A percentile compares a stretch with the other conserved stretches of the same genome.
phyloP scores from a whole-genome alignment of 2,797 vertebrate genomes.

The Bufotes viridis region DNA sequence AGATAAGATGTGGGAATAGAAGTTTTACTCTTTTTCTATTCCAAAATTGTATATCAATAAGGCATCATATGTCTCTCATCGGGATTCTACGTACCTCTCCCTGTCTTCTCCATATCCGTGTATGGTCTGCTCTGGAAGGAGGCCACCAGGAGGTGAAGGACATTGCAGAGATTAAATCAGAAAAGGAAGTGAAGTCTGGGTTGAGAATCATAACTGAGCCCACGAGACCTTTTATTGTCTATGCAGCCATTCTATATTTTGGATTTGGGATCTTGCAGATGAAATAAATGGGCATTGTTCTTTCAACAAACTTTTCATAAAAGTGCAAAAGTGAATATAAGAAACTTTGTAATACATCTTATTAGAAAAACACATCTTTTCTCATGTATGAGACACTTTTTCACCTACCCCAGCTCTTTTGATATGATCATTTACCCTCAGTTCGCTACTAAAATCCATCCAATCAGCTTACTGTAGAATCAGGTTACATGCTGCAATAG shows the following conservation, averaged over 20 bases:
- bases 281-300: no score
- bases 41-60: neutral
- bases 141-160: conserved; percentile 10
- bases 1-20: neutral
- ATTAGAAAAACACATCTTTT: no score
- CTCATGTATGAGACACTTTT: no score
- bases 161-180: neutral
- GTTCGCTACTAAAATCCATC: no score
- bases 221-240: neutral
- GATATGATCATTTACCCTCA: no score
- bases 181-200: conserved; percentile 14
- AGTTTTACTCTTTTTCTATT: neutral
- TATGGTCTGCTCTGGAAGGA: conserved; percentile 5
- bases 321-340: no score
- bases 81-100: neutral
- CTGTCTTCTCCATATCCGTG: conserved; percentile 4
- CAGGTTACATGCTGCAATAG: no score
- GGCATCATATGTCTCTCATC: neutral
- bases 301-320: no score
- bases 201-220: neutral
- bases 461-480: no score
- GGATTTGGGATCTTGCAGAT: neutral
- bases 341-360: no score
- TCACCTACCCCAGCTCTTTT: no score
- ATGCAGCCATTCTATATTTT: neutral